phyloP scores from a whole-genome alignment of 2,113 vertebrate genomes.

The Zosterops japonicus region DNA sequence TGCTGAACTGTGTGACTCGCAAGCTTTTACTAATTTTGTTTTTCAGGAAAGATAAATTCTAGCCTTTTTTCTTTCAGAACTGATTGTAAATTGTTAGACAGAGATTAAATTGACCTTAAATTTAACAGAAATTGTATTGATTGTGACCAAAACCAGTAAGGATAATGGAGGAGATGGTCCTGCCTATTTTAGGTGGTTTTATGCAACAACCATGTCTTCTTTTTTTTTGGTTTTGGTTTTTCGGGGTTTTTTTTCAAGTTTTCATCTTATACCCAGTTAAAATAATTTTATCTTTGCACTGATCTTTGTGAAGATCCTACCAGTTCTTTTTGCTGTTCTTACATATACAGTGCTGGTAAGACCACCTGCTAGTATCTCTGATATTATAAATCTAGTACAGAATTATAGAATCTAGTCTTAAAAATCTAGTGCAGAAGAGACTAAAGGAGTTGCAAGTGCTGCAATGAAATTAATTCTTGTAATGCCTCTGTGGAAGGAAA shows the following conservation, averaged over 20 bases:
- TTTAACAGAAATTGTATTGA: background rate
- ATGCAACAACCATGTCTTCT: background rate
- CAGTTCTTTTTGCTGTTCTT: background rate
- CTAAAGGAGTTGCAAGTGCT: background rate
- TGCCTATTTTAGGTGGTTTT: background rate
- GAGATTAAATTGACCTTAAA: background rate
- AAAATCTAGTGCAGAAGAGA: background rate
- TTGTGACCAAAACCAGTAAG: background rate
- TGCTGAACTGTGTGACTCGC: slow-evolving; percentile 7
- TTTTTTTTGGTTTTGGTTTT: background rate
- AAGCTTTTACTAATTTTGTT: background rate
- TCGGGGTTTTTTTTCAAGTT: background rate
- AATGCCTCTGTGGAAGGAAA: background rate
- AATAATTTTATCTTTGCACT: background rate
- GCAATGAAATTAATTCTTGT: background rate
- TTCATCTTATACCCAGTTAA: background rate
- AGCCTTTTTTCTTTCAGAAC: background rate
- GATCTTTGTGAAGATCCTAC: background rate
- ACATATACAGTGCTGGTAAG: background rate
- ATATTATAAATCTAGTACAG: background rate
- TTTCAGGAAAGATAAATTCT: slow-evolving; percentile 4
- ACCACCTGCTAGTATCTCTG: background rate
- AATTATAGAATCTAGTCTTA: background rate
- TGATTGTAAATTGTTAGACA: background rate
- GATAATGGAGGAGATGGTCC: background rate